Conservation (phyloP, 2,888 invertebrate species). For the Philereme transversata region DNA sequence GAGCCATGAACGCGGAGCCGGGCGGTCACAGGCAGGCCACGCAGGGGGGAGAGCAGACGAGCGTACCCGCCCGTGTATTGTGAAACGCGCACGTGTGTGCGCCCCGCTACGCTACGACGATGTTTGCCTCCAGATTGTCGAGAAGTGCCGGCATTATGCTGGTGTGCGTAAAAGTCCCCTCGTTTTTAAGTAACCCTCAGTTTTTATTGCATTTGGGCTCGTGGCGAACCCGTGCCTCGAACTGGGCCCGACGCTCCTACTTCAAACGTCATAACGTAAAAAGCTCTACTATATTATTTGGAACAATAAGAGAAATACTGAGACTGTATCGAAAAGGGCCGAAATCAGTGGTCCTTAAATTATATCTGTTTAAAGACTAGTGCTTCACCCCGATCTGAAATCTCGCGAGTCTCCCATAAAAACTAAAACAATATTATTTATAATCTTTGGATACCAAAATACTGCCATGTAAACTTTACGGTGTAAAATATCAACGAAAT, state of each 20-base stretch:
- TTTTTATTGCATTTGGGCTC: conserved; percentile 16
- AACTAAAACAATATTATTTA: no score
- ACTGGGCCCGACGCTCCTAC: conserved; percentile 29
- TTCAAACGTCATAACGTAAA: conserved; percentile 9
- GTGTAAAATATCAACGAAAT: no score
- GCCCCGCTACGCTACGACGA: conserved; percentile 43
- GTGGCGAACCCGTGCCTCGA: conserved; percentile 29
- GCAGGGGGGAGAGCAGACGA: conserved; percentile 15
- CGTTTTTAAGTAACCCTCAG: conserved; percentile 38
- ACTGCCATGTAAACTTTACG: no score
- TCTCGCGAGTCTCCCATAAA: no score
- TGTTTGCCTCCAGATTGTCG: conserved; percentile 49
- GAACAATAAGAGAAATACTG: no score
- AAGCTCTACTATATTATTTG: not conserved
- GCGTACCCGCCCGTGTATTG: conserved; percentile 51
- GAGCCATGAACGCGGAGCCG: conserved; percentile 55
- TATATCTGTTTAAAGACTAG: no score
- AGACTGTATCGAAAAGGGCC: no score
- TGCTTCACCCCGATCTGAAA: no score
- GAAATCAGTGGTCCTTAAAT: no score
- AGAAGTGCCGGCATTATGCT: conserved; percentile 34
- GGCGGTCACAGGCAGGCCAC: conserved; percentile 44
- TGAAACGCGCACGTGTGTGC: conserved; percentile 62
- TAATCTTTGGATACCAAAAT: no score
- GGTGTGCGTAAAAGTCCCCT: conserved; percentile 59